A percentile compares a stretch with the other conserved stretches of the same genome.
Evolutionary conservation across 2,797 vertebrate genomes (phyloP).

Genomic region (Spinibarbus caldwelli): DNA sequence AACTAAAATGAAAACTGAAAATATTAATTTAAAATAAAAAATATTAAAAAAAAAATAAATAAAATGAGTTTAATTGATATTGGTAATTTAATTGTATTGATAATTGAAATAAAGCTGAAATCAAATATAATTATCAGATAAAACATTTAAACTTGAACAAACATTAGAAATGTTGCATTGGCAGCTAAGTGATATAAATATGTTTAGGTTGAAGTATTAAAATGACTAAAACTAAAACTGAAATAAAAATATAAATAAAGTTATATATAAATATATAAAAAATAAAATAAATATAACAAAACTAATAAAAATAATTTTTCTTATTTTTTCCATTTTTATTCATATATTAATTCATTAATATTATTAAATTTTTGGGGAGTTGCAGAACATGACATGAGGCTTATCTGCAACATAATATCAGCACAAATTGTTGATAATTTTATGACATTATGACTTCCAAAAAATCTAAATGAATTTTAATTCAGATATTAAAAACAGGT

Average conservation of each 20-base stretch:
- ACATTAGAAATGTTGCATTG: neutral
- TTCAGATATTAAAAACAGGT: neutral
- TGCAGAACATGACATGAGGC: neutral
- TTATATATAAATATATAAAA: neutral
- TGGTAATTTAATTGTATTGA: neutral
- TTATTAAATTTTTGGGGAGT: neutral
- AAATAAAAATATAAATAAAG: neutral
- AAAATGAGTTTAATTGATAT: neutral
- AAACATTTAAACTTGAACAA: neutral
- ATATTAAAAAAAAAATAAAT: neutral
- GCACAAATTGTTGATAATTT: neutral
- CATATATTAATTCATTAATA: neutral
- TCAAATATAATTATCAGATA: neutral
- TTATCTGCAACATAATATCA: neutral
- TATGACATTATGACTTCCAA: neutral
- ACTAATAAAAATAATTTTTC: neutral
- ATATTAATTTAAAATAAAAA: neutral
- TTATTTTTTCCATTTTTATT: too few relatives aligned
- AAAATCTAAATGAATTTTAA: neutral
- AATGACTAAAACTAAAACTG: neutral
- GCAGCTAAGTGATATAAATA: neutral
- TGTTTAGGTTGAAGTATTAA: neutral
- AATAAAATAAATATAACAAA: neutral
- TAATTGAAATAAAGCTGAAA: neutral
- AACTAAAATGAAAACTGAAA: neutral